Evolutionary conservation across 2,113 vertebrate genomes (phyloP).

Genomic region (Antennarius striatus): DNA sequence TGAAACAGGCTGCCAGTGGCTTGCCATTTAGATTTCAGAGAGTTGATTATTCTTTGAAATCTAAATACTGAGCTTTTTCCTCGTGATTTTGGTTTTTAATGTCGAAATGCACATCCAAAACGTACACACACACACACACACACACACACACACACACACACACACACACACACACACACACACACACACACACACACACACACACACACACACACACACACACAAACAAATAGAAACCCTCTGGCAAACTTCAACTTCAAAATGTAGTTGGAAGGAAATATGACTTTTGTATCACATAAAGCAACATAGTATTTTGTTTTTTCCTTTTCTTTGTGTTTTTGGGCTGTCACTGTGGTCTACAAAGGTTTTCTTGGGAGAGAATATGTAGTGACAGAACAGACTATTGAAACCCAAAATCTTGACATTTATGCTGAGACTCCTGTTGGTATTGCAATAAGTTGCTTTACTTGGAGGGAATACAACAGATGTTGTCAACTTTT

Average conservation of each 20-base stretch:
- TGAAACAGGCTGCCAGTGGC: slow-evolving; percentile 40
- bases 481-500: slow-evolving; percentile 1
- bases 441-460: slow-evolving; percentile 27
- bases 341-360: slow-evolving; percentile 29
- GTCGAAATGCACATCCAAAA: slow-evolving; percentile 31
- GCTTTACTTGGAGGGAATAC: slow-evolving; percentile 24
- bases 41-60: slow-evolving; percentile 39
- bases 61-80: slow-evolving; percentile 20
- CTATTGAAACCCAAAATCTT: slow-evolving; percentile 23
- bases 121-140: neutral
- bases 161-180: too few species aligned
- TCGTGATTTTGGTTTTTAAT: slow-evolving; percentile 36
- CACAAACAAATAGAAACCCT: slow-evolving; percentile 19
- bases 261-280: slow-evolving; percentile 4
- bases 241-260: slow-evolving; percentile 25
- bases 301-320: slow-evolving; percentile 16
- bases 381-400: slow-evolving; percentile 20
- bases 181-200: neutral
- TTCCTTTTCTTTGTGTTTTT: neutral
- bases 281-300: slow-evolving; percentile 19
- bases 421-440: slow-evolving; percentile 20
- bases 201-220: neutral
- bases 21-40: slow-evolving; percentile 55
- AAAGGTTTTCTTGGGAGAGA: slow-evolving; percentile 19
- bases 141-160: too few species aligned